Percentiles rank a stretch among this genome's conserved stretches.
Conservation (phyloP, 2,888 invertebrate genomes). For the Parasteatoda lunata region DNA sequence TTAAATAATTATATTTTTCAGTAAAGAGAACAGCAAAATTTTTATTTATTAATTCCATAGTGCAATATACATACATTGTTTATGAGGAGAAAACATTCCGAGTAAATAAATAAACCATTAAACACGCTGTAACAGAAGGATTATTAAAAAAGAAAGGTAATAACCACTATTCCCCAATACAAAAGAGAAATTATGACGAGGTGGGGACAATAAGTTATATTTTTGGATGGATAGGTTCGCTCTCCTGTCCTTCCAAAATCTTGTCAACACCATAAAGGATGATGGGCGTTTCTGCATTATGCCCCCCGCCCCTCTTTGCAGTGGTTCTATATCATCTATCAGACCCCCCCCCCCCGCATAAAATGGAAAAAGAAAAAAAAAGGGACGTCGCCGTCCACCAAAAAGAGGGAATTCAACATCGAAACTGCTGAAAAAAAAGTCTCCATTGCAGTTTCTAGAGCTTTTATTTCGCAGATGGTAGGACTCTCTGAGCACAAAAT, state of each 20-base stretch:
- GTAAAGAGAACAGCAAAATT: no score
- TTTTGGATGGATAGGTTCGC: background rate
- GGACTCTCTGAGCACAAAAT: conserved; percentile 2
- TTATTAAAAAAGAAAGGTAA: no score
- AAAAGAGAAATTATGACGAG: no score
- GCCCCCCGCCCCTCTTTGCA: background rate
- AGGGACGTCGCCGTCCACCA: background rate
- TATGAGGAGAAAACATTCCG: no score
- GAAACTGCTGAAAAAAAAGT: background rate
- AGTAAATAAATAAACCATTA: no score
- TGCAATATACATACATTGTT: no score
- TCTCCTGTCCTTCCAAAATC: background rate
- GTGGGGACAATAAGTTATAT: no score
- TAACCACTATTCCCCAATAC: no score
- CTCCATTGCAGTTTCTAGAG: background rate
- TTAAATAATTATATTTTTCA: no score
- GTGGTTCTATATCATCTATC: no score
- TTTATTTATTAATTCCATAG: no score
- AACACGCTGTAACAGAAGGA: no score
- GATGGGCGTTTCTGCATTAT: background rate
- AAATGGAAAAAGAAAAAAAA: background rate
- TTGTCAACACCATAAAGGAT: background rate
- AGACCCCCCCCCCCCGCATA: background rate
- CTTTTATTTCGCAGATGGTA: background rate
- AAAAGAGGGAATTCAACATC: background rate